phyloP scores from a whole-genome alignment of 2,888 invertebrate genomes.

The Zaprionus lineosus region DNA sequence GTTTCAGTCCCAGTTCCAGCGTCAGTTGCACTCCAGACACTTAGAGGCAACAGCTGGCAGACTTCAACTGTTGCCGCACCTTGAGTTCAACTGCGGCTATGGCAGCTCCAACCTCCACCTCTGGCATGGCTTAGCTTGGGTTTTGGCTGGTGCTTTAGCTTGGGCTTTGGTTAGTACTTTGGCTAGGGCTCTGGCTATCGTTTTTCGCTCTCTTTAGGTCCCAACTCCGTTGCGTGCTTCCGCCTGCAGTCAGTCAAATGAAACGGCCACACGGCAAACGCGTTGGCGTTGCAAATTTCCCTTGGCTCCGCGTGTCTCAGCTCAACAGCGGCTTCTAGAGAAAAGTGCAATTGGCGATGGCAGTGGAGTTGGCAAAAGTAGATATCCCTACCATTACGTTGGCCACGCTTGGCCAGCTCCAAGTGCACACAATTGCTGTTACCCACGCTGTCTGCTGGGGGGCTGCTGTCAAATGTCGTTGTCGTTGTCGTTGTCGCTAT shows the following conservation, averaged over 20 bases:
- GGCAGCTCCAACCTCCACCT: slow-evolving; percentile 44
- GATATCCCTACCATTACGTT: slow-evolving; percentile 48
- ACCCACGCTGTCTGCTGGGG: slow-evolving; percentile 56
- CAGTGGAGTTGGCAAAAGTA: slow-evolving; percentile 7
- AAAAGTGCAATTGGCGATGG: slow-evolving; percentile 47
- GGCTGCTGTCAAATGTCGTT: slow-evolving; percentile 41
- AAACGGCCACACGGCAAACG: slow-evolving; percentile 51
- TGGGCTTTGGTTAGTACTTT: too few relatives aligned
- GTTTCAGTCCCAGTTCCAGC: background rate
- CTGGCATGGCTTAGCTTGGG: too few relatives aligned
- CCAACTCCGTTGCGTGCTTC: slow-evolving; percentile 61
- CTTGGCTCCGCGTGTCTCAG: slow-evolving; percentile 30
- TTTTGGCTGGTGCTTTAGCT: too few relatives aligned
- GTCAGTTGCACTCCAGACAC: background rate
- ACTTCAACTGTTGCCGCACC: slow-evolving; percentile 47
- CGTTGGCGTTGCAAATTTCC: slow-evolving; percentile 56
- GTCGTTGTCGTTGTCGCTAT: slow-evolving; percentile 37
- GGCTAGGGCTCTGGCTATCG: too few relatives aligned
- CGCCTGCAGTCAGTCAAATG: slow-evolving; percentile 47
- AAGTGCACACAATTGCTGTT: slow-evolving; percentile 31
- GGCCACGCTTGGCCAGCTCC: slow-evolving; percentile 64
- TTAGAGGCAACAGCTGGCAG: slow-evolving; percentile 35
- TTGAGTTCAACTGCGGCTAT: slow-evolving; percentile 19
- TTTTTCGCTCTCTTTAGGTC: too few relatives aligned
- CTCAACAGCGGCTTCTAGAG: slow-evolving; percentile 11